Evolutionary conservation across 1,140 invertebrate genomes (phyloP), one percentile per base, ranked within the genome.

Genomic region (Calliopsis andreniformis): DNA sequence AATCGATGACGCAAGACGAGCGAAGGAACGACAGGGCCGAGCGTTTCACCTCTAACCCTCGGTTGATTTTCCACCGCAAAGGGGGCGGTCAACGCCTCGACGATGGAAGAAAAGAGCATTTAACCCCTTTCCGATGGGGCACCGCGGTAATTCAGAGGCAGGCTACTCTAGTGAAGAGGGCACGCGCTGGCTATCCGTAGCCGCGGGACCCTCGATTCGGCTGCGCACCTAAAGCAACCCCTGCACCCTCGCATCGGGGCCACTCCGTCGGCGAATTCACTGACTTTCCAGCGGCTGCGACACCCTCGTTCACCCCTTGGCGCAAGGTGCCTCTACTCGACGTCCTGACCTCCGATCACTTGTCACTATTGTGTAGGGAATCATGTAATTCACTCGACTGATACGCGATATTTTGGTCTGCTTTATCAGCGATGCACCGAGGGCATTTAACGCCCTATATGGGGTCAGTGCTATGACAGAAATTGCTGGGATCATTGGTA

Each of bases 141-240:
- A 83, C 79, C 75, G 23, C 30, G 77, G 73, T 67, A 79, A 84
- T 84, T 80, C 68, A 83, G 82, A 63, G 81, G 77, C 80, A 71
- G 63, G 49, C 77, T 86, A 86, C 88, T 89, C 82, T 86, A 91
- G 88, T 91, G 90, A 92, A 90, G 89, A 91, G 90, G 90, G 88
- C 89, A 92, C 89, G 89, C 89, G 88, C 85, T 90, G 39, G 78
- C 81, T 80, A 82, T 83, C 42, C 56, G 76, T 63, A 69, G 39
- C 79, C 62, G 73, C 69, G 68, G 78, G 84, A 86, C 82, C 87
- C 89, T 86, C 82, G 84, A 86, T 87, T 88, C 76, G 85, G 78
- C 78, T 75, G 75, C 87, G 88, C 84, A 89, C 87, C 88, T 89
- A 89, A 86, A 84, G 76, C 66, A 84, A 82, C 85, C 84, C 83